A percentile compares a stretch with the other conserved stretches of the same genome.
Conservation (phyloP, 2,113 vertebrate species). For the Castor canadensis region DNA sequence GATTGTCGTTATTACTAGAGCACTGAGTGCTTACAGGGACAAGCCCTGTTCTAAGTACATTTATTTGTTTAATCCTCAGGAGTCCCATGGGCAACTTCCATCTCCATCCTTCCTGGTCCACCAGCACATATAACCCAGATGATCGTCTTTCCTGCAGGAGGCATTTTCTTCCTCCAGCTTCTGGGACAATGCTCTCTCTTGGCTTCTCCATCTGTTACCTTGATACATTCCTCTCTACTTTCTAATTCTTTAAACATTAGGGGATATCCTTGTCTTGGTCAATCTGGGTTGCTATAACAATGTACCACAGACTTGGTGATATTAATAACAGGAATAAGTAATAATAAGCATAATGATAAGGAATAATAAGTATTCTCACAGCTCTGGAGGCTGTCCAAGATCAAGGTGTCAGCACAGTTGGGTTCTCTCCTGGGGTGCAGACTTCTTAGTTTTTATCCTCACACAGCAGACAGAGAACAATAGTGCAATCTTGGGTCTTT, state of each 20-base stretch:
- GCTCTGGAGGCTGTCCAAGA: background rate
- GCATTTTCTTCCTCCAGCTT: background rate
- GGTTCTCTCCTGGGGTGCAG: background rate
- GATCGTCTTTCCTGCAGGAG: rapidly evolving
- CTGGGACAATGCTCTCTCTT: background rate
- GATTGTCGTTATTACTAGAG: background rate
- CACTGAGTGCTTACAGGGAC: background rate
- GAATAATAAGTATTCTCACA: background rate
- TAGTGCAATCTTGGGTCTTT: background rate
- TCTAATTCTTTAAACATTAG: background rate
- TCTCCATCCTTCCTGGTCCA: background rate
- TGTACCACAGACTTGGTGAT: too few species aligned
- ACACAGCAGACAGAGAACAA: too few species aligned
- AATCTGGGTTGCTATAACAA: too few species aligned
- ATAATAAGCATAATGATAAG: too few species aligned
- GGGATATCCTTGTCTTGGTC: background rate
- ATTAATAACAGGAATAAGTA: background rate
- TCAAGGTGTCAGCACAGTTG: background rate
- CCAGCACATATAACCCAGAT: background rate
- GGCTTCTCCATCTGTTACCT: too few species aligned
- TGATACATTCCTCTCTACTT: background rate
- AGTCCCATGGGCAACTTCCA: background rate
- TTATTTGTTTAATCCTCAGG: background rate
- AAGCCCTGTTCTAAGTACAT: background rate
- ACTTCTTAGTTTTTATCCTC: background rate